phyloP scores from a whole-genome alignment of 2,888 invertebrate genomes.

The Neoscelio sp. region DNA sequence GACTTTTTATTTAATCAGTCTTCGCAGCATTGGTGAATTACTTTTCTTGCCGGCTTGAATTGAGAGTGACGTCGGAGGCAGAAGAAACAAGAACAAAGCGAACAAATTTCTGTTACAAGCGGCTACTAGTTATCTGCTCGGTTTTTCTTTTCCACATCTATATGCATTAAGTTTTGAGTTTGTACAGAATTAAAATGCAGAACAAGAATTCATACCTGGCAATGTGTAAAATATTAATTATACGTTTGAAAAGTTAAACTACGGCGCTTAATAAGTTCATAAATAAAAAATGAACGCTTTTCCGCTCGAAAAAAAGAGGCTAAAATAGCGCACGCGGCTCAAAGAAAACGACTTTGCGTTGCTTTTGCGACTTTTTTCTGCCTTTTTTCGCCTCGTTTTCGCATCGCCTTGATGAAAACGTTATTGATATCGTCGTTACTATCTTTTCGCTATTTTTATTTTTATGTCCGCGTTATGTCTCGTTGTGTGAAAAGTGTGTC shows the following conservation, averaged over 20 bases:
- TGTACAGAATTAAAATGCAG: slow-evolving; percentile 31
- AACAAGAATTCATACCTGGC: slow-evolving; percentile 25
- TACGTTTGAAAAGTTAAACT: slow-evolving; percentile 40
- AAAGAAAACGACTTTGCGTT: slow-evolving; percentile 35
- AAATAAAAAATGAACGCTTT: slow-evolving; percentile 37
- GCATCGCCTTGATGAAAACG: slow-evolving; percentile 48
- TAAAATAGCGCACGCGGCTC: not conserved
- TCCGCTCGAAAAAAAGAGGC: slow-evolving; percentile 14
- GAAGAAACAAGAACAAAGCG: slow-evolving; percentile 6
- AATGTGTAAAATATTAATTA: slow-evolving; percentile 53
- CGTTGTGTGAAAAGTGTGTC: slow-evolving; percentile 52
- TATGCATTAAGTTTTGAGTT: slow-evolving; percentile 37
- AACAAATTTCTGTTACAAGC: slow-evolving; percentile 17
- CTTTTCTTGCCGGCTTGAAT: slow-evolving; percentile 22
- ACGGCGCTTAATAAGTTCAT: slow-evolving; percentile 30
- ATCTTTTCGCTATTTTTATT: slow-evolving; percentile 52
- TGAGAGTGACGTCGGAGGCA: slow-evolving; percentile 12
- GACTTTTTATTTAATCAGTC: slow-evolving; percentile 45
- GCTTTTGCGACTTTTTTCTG: slow-evolving; percentile 30
- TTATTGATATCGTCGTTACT: slow-evolving; percentile 48
- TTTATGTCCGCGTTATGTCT: slow-evolving; percentile 51
- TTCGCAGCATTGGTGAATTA: slow-evolving; percentile 16
- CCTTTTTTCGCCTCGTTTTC: slow-evolving; percentile 35
- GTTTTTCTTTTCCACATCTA: slow-evolving; percentile 40
- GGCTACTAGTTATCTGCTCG: slow-evolving; percentile 27